Evolutionary conservation across 2,113 vertebrate species (phyloP).

Genomic region (Rhipidura dahli): DNA sequence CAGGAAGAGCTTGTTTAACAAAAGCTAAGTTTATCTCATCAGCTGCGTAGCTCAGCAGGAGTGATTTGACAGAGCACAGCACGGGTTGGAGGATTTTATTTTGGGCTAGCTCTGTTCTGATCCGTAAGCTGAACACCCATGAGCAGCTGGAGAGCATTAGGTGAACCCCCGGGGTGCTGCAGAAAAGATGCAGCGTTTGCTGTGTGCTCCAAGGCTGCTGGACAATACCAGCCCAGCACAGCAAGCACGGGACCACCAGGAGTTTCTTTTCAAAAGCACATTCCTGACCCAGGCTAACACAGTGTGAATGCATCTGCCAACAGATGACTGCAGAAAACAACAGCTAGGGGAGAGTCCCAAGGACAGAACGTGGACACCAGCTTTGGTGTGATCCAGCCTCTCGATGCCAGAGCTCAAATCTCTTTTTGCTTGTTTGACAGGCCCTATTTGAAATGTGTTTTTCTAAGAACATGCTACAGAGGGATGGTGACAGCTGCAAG

Average conservation of each 20-base stretch:
- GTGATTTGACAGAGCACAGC: conserved; percentile 1
- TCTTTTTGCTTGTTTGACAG: neutral
- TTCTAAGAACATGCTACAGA: neutral
- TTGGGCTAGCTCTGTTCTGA: neutral
- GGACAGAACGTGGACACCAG: neutral
- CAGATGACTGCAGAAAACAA: neutral
- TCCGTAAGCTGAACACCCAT: neutral
- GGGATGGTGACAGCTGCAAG: neutral
- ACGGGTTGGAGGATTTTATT: neutral
- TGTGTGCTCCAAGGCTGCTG: neutral
- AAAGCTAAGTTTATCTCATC: conserved; percentile 50
- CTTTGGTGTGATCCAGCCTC: neutral
- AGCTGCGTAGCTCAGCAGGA: conserved; percentile 20
- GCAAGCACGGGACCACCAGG: neutral
- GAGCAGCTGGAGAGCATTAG: neutral
- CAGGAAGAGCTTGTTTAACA: conserved; percentile 26
- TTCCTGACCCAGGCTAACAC: neutral
- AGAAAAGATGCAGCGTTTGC: neutral
- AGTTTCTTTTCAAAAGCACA: neutral
- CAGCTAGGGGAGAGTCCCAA: neutral
- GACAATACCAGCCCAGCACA: neutral
- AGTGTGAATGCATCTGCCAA: neutral
- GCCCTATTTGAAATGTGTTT: neutral
- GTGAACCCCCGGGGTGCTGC: neutral
- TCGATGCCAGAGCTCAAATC: neutral